Percentiles rank a stretch among this genome's conserved stretches.
phyloP scores from a whole-genome alignment of 2,797 vertebrate species.

The Mycteria americana region DNA sequence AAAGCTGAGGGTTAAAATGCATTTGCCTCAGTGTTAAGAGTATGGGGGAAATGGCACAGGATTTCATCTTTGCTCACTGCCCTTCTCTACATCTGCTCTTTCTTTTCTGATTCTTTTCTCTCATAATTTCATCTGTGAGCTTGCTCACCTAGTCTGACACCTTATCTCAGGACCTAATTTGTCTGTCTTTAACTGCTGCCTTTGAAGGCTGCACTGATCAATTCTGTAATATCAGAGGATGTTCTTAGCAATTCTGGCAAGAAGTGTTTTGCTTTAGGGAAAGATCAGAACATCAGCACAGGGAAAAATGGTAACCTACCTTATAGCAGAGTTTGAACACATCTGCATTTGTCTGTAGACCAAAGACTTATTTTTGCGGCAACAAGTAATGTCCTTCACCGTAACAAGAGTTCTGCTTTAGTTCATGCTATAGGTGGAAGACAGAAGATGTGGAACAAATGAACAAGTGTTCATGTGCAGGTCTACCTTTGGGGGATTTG shows the following conservation, averaged over 20 bases:
- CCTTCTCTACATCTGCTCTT: not conserved
- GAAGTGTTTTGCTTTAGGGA: not conserved
- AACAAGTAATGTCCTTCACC: not conserved
- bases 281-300: not conserved
- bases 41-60: not conserved
- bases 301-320: not conserved
- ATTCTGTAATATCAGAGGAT: not conserved
- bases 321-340: not conserved
- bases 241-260: not conserved
- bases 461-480: not conserved
- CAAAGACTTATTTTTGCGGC: not conserved
- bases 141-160: not conserved
- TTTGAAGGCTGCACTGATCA: not conserved
- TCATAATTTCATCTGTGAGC: not conserved
- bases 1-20: not conserved
- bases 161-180: not conserved
- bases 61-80: not conserved
- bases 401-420: not conserved
- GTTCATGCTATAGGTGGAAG: not conserved
- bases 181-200: not conserved
- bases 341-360: not conserved
- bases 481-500: not conserved
- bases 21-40: not conserved
- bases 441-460: not conserved
- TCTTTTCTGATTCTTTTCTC: not conserved